Evolutionary conservation across 2,113 vertebrate genomes (phyloP), one percentile per base, ranked within the genome.

Genomic region (Caretta caretta): DNA sequence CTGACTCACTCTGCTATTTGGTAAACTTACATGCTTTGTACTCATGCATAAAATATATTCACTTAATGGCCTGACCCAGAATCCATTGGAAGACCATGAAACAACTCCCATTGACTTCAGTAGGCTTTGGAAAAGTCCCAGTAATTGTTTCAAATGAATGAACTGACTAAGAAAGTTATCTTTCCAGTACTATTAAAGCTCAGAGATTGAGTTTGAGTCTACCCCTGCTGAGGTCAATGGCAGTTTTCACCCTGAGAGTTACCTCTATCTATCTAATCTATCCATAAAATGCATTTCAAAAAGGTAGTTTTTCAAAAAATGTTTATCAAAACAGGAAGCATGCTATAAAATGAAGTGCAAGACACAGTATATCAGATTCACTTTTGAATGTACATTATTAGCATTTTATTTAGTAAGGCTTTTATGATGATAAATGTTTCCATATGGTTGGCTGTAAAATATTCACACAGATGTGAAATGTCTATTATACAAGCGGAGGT

Each of bases 401-500:
- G 29, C 65, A 6, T 31, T 31, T 86, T 83, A 57, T 22, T 92
- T 56, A n/a, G 6, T 51, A 90, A 87, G 25, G 53, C 29, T 65
- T 88, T 86, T 49, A 2, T 24, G 75, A 83, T 83, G 9, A 90
- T 90, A 88, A 97, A 80, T 19, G 10, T 93, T 95, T 94, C 65
- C 86, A 11, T 80, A 31, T 19, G 4, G 84, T 79, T 17, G 53
- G 17, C 75, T 92, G n/a, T 82, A 90, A 97, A 90, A 54, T 93
- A 76, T 56, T 88, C 84, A 94, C 29, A 5, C 57, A 93, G 65
- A 88, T 93, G 51, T 56, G 95, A 94, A 96, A 82, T 84, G 65
- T 91, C 76, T 91, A 1, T 75, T 96, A 76, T 69, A 93, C 83
- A 93, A 90, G 84, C 84, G 82, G 86, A 97, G 72, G 94, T 96